A percentile compares a stretch with the other conserved stretches of the same genome.
Conservation (phyloP, 2,888 invertebrate genomes). For the Ashinkailepas kermadecensis region DNA sequence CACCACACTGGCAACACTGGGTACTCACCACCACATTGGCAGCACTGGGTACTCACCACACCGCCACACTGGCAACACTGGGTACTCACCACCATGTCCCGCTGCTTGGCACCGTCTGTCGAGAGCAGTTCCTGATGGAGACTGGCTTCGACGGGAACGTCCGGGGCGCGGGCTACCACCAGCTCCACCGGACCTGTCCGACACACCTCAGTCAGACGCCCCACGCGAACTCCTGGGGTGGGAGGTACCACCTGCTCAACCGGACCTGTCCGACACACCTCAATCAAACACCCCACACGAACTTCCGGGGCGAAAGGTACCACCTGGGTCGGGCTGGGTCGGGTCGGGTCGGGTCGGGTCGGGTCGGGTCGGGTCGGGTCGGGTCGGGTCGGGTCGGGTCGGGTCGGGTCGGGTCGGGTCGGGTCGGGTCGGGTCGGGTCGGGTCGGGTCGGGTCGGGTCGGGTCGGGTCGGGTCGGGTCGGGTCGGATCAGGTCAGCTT, state of each 20-base stretch:
- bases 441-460: constrained; percentile 18
- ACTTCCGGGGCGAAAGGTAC: no score
- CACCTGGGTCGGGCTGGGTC: no score
- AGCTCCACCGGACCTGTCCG: constrained; percentile 53
- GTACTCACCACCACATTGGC: constrained; percentile 13
- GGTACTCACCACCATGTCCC: constrained; percentile 13
- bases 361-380: no score
- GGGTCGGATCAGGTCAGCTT: not conserved
- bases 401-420: no score
- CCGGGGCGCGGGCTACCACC: constrained; percentile 53
- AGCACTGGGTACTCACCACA: no score
- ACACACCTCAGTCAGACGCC: constrained; percentile 32
- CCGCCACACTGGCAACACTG: no score
- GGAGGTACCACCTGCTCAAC: constrained; percentile 57
- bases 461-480: constrained; percentile 22
- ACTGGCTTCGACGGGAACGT: constrained; percentile 44
- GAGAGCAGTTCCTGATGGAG: constrained; percentile 18
- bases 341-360: no score
- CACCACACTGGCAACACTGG: no score
- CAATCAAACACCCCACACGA: no score
- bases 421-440: not conserved
- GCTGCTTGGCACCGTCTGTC: not conserved
- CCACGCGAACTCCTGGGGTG: constrained; percentile 16
- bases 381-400: no score
- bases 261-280: constrained; percentile 42